Conservation (phyloP, 2,797 vertebrate genomes). For the Hirundo rustica region DNA sequence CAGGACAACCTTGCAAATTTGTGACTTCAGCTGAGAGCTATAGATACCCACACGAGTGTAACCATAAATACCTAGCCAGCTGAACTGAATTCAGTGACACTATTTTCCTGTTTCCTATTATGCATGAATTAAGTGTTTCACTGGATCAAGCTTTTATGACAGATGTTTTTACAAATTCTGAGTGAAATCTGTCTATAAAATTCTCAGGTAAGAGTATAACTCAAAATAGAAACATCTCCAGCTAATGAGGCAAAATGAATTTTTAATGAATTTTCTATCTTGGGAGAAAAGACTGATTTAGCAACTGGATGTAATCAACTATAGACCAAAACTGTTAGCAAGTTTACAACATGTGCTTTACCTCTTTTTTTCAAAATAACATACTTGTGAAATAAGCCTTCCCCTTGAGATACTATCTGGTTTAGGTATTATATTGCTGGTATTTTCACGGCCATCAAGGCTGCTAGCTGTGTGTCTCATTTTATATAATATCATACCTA, state of each 20-base stretch:
- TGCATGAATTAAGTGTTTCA: neutral
- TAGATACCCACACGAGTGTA: neutral
- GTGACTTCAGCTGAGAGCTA: neutral
- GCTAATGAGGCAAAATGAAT: neutral
- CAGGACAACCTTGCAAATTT: neutral
- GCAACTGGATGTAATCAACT: neutral
- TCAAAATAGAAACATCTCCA: neutral
- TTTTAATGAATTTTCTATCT: neutral
- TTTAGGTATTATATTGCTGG: neutral
- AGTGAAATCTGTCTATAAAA: neutral
- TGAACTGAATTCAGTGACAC: neutral
- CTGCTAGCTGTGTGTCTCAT: neutral
- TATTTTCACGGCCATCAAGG: neutral
- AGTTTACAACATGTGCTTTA: neutral
- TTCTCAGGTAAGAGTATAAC: neutral
- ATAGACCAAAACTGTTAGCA: neutral
- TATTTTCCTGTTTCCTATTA: neutral
- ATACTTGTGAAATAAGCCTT: neutral
- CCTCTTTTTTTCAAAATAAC: neutral
- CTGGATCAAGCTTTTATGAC: neutral
- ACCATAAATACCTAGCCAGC: neutral
- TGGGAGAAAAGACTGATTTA: neutral
- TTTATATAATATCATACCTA: neutral
- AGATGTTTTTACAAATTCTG: neutral
- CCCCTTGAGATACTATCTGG: neutral